Base-by-base conservation (phyloP, 2,888 invertebrate genomes). In the Tholera decimalis region DNA sequence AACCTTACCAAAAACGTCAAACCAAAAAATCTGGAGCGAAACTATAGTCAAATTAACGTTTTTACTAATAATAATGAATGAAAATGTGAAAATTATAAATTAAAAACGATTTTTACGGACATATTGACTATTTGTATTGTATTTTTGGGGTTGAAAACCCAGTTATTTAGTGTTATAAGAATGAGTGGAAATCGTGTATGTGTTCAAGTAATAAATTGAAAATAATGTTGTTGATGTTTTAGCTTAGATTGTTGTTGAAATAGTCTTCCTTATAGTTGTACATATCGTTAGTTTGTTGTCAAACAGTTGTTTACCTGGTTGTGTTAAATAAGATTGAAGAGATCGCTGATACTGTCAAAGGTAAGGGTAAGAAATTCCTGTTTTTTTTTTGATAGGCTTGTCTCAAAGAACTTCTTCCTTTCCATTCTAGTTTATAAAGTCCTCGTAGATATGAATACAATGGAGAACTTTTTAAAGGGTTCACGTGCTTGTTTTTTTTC, bases 41-140 rank as follows among this genome's bases (percentile, higher is more conserved):
- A 92, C 89, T 86, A 89, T 86, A 88, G 86, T 84, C 80, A 84
- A 80, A 80, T 82, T 75, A 73, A 71, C 83, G 82, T 79, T 84
- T 88, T 89, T 90, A 90, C 70, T 80, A 80, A 54, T 71, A 80
- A 91, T 94, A 86, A 93, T 94, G 94, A 94, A 94, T 94, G 93
- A 93, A 94, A 92, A 87, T 80, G 85, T 80, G 74, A 68, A 72
- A 54, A 73, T 82, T 77, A 83, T 86, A 68, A 80, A 83, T 80
- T 64, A 82, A 78, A 86, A 85, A 65, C 53, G 37, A 64, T 73
- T 79, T 77, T 63, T 62, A 56, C 68, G 68, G 71, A 59, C 55
- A 44, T 77, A 72, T 66, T 76, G 26, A 63, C 60, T 67, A 58
- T 80, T 69, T 77, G 49, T 78, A 70, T 66, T 41, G 20, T 39